Conservation (phyloP, 2,797 vertebrate genomes). For the Acanthurus leucopareius region DNA sequence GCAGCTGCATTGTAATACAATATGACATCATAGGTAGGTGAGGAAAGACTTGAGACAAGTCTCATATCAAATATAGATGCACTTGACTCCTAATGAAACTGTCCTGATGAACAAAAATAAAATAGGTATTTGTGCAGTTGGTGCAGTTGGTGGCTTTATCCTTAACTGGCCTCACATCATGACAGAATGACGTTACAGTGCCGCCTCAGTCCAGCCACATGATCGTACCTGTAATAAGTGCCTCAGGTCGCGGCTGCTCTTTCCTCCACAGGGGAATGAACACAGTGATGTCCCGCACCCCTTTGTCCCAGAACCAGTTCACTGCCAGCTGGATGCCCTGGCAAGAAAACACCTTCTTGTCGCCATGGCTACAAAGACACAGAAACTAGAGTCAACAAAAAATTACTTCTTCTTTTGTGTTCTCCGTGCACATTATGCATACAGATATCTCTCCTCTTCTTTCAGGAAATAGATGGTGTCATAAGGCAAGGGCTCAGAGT, state of each 20-base stretch:
- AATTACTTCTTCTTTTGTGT: conserved; percentile 53
- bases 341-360: conserved; percentile 95
- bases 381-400: conserved; percentile 37
- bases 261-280: conserved; percentile 96
- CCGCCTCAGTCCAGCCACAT: background rate
- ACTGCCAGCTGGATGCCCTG: conserved; percentile 93
- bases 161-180: background rate
- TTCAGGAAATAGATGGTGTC: conserved; percentile 57
- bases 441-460: background rate
- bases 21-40: background rate
- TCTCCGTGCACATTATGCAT: conserved; percentile 3
- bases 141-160: background rate
- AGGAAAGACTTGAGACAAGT: background rate
- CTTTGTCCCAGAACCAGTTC: conserved; percentile 93
- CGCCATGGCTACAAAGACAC: conserved; percentile 88
- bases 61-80: background rate
- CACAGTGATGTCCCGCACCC: conserved; percentile 92
- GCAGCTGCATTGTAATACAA: background rate
- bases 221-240: conserved; percentile 89
- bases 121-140: background rate
- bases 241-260: conserved; percentile 88
- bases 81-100: background rate
- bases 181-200: background rate
- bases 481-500: conserved; percentile 7
- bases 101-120: background rate